These are phyloP conservation scores for Quadriops clusia DNA, from an alignment of 2,888 invertebrate species.

Conservation along the genomic window DNA sequence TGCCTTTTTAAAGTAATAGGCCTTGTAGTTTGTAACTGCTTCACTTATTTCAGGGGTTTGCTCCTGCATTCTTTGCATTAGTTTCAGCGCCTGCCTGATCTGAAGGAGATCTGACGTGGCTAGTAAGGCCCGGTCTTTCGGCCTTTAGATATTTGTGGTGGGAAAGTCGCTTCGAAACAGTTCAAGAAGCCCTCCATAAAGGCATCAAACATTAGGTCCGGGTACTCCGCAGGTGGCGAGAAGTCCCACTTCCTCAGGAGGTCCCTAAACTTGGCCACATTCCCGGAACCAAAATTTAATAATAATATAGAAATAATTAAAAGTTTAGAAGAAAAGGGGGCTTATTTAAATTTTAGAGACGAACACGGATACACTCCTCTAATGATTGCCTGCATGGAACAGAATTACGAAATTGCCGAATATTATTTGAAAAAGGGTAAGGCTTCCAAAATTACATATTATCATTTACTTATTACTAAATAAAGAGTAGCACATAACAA, in stretches of 20 bases:
- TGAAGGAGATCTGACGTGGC: not conserved
- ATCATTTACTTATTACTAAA: too few relatives aligned
- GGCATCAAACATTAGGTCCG: not conserved
- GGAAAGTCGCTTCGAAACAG: not conserved
- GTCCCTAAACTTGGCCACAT: not conserved
- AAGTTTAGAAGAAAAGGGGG: too few relatives aligned
- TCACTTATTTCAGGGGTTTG: not conserved
- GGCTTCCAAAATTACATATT: too few relatives aligned
- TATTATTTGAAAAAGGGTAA: too few relatives aligned
- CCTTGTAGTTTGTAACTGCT: not conserved
- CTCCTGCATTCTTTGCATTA: not conserved
- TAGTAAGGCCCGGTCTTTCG: not conserved
- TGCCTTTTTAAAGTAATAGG: not conserved
- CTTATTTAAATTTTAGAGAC: too few relatives aligned
- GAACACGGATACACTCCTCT: too few relatives aligned
- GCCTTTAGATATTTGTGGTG: too few relatives aligned
- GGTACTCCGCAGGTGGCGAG: not conserved
- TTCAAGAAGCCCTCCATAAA: not conserved
- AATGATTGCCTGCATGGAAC: too few relatives aligned
- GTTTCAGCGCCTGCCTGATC: not conserved
- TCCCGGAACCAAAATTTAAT: not conserved
- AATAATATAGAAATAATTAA: too few relatives aligned
- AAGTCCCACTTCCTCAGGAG: not conserved
- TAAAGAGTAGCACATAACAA: too few relatives aligned
- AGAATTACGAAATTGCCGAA: too few relatives aligned